A percentile compares a stretch with the other conserved stretches of the same genome.
These are phyloP conservation scores for Ciconia maguari DNA, from an alignment of 2,113 vertebrate species.

Conservation along the genomic window DNA sequence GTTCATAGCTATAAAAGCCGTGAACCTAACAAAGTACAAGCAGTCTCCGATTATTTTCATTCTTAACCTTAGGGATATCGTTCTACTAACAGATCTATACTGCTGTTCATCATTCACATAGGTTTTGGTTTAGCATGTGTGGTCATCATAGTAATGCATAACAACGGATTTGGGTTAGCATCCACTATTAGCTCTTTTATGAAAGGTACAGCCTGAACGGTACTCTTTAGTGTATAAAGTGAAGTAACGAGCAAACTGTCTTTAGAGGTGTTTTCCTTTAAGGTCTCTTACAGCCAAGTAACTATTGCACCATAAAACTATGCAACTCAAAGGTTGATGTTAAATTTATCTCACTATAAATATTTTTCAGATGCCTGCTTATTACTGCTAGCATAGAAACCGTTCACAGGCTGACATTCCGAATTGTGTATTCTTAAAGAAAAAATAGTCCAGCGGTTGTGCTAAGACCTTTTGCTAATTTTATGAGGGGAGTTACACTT, in stretches of 20 bases:
- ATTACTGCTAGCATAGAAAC: background rate
- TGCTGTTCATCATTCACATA: background rate
- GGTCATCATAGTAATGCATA: background rate
- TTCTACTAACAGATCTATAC: background rate
- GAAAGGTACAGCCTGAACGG: background rate
- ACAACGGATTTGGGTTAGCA: background rate
- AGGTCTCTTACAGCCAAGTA: background rate
- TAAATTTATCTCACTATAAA: constrained; percentile 58
- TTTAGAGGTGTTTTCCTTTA: background rate
- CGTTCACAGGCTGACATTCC: background rate
- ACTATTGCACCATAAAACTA: background rate
- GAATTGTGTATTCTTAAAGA: background rate
- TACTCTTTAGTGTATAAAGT: background rate
- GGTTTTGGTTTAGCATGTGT: background rate
- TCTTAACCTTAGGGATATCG: background rate
- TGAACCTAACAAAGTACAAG: background rate
- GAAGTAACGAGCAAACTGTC: background rate
- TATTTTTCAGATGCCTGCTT: constrained; percentile 21
- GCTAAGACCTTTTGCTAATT: background rate
- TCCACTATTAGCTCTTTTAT: fast-evolving
- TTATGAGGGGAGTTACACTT: background rate
- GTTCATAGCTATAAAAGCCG: background rate
- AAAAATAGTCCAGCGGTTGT: background rate
- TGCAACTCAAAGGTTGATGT: constrained; percentile 36
- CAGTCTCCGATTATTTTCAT: background rate